Conservation (phyloP, 2,113 vertebrate genomes). For the Delphinus delphis region DNA sequence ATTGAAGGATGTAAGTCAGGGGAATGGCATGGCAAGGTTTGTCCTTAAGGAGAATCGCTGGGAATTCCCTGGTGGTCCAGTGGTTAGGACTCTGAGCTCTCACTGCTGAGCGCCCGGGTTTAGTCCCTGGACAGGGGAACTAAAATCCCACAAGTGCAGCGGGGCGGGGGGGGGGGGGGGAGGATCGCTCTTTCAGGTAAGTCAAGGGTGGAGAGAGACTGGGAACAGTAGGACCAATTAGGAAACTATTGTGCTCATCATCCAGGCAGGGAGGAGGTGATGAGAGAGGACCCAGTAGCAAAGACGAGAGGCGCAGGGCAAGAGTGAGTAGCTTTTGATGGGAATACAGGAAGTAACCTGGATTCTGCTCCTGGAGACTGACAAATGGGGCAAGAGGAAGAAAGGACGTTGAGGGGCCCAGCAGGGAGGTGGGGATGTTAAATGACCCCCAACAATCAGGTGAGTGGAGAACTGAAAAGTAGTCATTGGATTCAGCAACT, state of each 20-base stretch:
- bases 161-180: too few species aligned
- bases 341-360: background rate
- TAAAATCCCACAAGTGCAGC: too few species aligned
- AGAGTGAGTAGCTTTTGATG: background rate
- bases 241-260: background rate
- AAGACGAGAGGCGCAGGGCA: background rate
- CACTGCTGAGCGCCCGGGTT: too few species aligned
- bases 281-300: background rate
- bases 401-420: background rate
- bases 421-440: background rate
- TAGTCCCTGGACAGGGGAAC: too few species aligned
- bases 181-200: background rate
- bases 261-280: background rate
- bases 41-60: background rate
- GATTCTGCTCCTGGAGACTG: background rate
- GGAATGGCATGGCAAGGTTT: background rate
- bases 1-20: background rate
- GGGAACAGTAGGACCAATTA: background rate
- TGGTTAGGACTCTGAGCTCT: too few species aligned
- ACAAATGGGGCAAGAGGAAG: background rate
- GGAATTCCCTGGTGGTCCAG: too few species aligned
- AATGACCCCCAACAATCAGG: background rate
- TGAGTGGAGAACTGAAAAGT: background rate
- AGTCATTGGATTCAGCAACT: background rate
- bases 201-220: background rate